Evolutionary conservation across 2,888 invertebrate genomes (phyloP).

Genomic region (Lapara coniferarum): DNA sequence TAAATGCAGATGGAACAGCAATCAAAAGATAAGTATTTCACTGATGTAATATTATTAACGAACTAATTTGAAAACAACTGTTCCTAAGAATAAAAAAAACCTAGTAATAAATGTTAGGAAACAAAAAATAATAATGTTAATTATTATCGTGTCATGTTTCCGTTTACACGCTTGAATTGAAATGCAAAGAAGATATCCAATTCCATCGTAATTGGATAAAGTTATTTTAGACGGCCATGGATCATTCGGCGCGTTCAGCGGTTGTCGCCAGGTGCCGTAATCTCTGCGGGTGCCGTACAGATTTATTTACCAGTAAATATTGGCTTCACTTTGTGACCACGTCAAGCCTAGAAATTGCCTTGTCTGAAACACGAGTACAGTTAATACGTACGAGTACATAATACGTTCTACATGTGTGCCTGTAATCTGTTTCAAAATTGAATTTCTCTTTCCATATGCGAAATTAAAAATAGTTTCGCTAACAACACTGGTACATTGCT

Average conservation of each 20-base stretch:
- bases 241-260: slow-evolving; percentile 40
- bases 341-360: slow-evolving; percentile 21
- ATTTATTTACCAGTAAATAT: slow-evolving; percentile 24
- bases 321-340: slow-evolving; percentile 7
- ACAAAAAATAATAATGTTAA: too few relatives aligned
- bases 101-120: too few relatives aligned
- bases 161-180: slow-evolving; percentile 4
- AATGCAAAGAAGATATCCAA: slow-evolving; percentile 26
- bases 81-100: too few relatives aligned
- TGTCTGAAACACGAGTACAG: slow-evolving; percentile 6
- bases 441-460: slow-evolving; percentile 12
- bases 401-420: not conserved
- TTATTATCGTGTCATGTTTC: not conserved
- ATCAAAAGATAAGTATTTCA: too few relatives aligned
- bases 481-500: not conserved
- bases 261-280: slow-evolving; percentile 33
- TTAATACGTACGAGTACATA: not conserved
- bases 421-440: slow-evolving; percentile 18
- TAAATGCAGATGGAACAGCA: too few relatives aligned
- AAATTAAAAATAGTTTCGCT: slow-evolving; percentile 18
- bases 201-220: slow-evolving; percentile 54
- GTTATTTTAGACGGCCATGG: slow-evolving; percentile 50
- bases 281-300: slow-evolving; percentile 10
- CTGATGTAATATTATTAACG: too few relatives aligned
- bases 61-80: too few relatives aligned